Conservation (phyloP, 2,113 vertebrate genomes). For the Ifrita kowaldi region DNA sequence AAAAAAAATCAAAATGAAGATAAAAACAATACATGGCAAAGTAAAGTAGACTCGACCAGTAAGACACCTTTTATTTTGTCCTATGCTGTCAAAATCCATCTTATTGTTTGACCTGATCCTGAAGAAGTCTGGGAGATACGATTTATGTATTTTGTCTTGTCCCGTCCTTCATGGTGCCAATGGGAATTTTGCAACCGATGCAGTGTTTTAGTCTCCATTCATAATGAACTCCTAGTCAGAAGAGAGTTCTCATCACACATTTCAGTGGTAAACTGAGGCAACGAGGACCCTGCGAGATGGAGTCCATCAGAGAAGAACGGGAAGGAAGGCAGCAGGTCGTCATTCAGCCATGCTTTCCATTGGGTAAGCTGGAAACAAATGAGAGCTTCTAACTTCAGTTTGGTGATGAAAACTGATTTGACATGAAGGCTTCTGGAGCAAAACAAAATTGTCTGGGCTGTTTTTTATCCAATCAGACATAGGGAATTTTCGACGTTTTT, state of each 20-base stretch:
- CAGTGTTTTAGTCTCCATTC: not conserved
- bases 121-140: rapidly evolving
- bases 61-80: not conserved
- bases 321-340: not conserved
- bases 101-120: not conserved
- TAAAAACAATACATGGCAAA: not conserved
- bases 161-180: not conserved
- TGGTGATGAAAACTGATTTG: not conserved
- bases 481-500: not conserved
- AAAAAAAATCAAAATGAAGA: not conserved
- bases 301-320: not conserved
- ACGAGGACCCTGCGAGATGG: not conserved
- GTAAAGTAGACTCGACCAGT: not conserved
- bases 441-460: not conserved
- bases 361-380: not conserved
- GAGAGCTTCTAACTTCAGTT: not conserved
- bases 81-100: not conserved
- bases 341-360: not conserved
- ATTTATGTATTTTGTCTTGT: not conserved
- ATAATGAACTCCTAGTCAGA: not conserved
- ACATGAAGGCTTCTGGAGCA: not conserved
- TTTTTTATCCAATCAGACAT: not conserved
- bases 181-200: rapidly evolving
- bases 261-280: not conserved
- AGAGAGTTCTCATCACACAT: not conserved